These are phyloP conservation scores for Entelurus aequoreus DNA, from an alignment of 2,113 vertebrate species.

Conservation along the genomic window DNA sequence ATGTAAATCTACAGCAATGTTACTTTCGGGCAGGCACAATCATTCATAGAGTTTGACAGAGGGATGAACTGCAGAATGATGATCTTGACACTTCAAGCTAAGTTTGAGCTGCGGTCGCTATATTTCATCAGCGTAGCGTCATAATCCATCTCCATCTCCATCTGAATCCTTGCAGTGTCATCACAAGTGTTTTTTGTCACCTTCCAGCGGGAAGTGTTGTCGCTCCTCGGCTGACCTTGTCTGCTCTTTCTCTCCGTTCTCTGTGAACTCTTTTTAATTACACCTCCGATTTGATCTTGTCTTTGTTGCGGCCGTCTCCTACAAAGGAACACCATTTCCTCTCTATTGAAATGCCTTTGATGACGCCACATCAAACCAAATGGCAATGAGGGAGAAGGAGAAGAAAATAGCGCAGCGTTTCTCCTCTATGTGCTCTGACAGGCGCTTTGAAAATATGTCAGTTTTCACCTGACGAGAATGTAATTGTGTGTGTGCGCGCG, in stretches of 20 bases:
- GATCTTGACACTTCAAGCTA: background rate
- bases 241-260: slow-evolving; percentile 3
- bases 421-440: slow-evolving; percentile 28
- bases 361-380: slow-evolving; percentile 61
- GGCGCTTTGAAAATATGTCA: slow-evolving; percentile 45
- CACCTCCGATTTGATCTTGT: slow-evolving; percentile 46
- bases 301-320: slow-evolving; percentile 40
- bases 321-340: slow-evolving; percentile 37
- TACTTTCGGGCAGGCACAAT: background rate
- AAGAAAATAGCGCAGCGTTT: slow-evolving; percentile 9
- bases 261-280: slow-evolving; percentile 58
- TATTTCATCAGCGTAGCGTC: slow-evolving; percentile 7
- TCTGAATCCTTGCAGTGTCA: slow-evolving; percentile 7
- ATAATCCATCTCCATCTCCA: slow-evolving; percentile 8
- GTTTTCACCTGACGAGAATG: slow-evolving; percentile 37
- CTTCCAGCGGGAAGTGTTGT: background rate
- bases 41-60: background rate
- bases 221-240: slow-evolving; percentile 43
- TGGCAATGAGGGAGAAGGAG: slow-evolving; percentile 33
- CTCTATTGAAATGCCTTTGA: slow-evolving; percentile 47
- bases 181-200: background rate
- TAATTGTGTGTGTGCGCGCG: slow-evolving; percentile 7
- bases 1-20: background rate
- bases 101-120: background rate
- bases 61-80: background rate